Evolutionary conservation across 2,113 vertebrate genomes (phyloP).

Genomic region (Reinhardtius hippoglossoides): DNA sequence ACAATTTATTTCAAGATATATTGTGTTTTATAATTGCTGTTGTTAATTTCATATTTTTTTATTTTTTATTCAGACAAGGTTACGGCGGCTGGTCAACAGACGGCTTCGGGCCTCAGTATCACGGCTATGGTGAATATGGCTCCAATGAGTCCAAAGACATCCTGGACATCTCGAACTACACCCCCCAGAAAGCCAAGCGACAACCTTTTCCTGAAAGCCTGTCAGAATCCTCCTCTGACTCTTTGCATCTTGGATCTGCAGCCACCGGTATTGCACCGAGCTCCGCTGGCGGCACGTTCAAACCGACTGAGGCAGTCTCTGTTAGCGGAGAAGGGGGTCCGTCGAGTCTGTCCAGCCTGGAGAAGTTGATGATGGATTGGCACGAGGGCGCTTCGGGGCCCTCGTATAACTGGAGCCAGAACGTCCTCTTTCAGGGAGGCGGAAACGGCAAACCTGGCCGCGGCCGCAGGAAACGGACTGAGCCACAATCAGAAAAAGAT

Average conservation of each 20-base stretch:
- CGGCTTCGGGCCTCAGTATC: conserved; percentile 90
- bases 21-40: conserved; percentile 24
- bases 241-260: conserved; percentile 90
- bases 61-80: conserved; percentile 78
- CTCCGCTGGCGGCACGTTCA: conserved; percentile 78
- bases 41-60: background rate
- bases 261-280: conserved; percentile 65
- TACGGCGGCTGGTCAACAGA: conserved; percentile 90
- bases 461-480: conserved; percentile 94
- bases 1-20: background rate
- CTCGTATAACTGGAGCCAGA: conserved; percentile 99
- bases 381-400: conserved; percentile 93
- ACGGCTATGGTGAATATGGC: conserved; percentile 91
- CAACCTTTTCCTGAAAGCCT: conserved; percentile 91
- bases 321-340: conserved; percentile 87
- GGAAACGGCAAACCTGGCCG: conserved; percentile 89
- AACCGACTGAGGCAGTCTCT: conserved; percentile 85
- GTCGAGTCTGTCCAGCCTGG: conserved; percentile 96
- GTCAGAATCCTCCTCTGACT: conserved; percentile 96
- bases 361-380: conserved; percentile 99
- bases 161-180: conserved; percentile 99
- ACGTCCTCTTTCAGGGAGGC: conserved; percentile 94
- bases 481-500: conserved; percentile 87
- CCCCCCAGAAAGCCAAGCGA: conserved; percentile 97
- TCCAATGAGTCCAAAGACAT: conserved; percentile 97